These are phyloP conservation scores for Oikopleura albicans DNA, from an alignment of 23 tunicate species.

Conservation along the genomic window DNA sequence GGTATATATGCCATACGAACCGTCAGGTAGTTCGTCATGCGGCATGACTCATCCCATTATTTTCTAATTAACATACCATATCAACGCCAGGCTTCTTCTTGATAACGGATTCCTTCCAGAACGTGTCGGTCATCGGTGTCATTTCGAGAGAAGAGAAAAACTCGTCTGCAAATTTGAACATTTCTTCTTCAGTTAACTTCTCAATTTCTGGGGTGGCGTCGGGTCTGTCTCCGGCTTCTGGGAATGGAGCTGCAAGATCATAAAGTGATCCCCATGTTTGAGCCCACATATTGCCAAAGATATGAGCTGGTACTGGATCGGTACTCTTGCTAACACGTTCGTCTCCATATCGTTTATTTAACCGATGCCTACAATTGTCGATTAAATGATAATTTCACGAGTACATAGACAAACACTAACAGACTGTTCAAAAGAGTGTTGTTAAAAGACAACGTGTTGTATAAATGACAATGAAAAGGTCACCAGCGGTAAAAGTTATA, in stretches of 20 bases:
- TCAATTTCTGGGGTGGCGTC: constrained; percentile 46
- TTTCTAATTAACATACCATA: too few relatives aligned
- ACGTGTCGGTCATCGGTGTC: constrained; percentile 35
- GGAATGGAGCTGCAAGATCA: constrained; percentile 51
- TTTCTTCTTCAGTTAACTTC: not conserved
- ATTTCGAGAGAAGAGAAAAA: constrained; percentile 76
- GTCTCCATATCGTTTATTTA: not conserved
- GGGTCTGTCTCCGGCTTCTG: constrained; percentile 40
- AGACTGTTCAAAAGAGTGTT: too few relatives aligned
- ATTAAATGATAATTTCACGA: too few relatives aligned
- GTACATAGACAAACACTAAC: too few relatives aligned
- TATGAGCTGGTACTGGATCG: not conserved
- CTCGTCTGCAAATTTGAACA: constrained; percentile 35
- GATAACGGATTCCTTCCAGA: constrained; percentile 68
- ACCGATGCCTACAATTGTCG: too few relatives aligned
- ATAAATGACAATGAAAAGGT: too few relatives aligned
- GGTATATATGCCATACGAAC: too few relatives aligned
- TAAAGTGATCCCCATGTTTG: constrained; percentile 68
- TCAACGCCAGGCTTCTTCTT: constrained; percentile 40
- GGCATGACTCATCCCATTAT: too few relatives aligned
- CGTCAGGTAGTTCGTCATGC: too few relatives aligned
- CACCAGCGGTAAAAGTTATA: too few relatives aligned
- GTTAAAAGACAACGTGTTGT: too few relatives aligned
- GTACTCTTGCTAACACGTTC: not conserved
- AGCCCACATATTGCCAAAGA: constrained; percentile 88